Evolutionary conservation across 1,140 invertebrate genomes (phyloP).

Genomic region (Achatina immaculata): DNA sequence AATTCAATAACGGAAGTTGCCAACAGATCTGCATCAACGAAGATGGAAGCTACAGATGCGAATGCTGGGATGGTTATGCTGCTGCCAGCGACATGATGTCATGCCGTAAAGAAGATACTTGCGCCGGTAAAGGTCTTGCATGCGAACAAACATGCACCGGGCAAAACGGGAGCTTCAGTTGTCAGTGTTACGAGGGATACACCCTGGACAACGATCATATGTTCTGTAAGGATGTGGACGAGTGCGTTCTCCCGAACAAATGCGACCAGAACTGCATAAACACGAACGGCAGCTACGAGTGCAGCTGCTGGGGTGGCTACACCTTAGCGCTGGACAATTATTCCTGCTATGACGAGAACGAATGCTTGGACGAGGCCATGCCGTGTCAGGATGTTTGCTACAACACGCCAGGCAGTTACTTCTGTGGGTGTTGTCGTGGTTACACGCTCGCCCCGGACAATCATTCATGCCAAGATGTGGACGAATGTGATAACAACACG

Average conservation of each 20-base stretch:
- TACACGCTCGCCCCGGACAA: not conserved
- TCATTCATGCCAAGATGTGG: not conserved
- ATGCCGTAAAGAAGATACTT: constrained; percentile 65
- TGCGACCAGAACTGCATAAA: not conserved
- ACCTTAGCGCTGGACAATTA: not conserved
- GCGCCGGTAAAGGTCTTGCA: constrained; percentile 55
- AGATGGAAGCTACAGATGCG: constrained; percentile 13
- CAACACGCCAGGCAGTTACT: not conserved
- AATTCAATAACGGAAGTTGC: not conserved
- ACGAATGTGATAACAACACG: not conserved
- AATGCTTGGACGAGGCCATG: not conserved
- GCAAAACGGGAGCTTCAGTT: constrained; percentile 43
- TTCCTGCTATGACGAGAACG: not conserved
- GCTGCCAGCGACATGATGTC: not conserved
- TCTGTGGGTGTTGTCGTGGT: not conserved
- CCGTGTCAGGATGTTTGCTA: not conserved
- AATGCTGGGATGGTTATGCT: not conserved
- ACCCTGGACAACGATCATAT: constrained; percentile 11
- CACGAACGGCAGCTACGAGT: not conserved
- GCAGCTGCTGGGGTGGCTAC: not conserved
- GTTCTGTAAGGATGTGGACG: constrained; percentile 17
- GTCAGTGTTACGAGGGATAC: constrained; percentile 44
- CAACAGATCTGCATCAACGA: constrained; percentile 9
- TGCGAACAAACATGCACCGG: constrained; percentile 64
- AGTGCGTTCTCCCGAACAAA: not conserved